Evolutionary conservation across 2,888 invertebrate genomes (phyloP).

Genomic region (Meliscaeva auricollis): DNA sequence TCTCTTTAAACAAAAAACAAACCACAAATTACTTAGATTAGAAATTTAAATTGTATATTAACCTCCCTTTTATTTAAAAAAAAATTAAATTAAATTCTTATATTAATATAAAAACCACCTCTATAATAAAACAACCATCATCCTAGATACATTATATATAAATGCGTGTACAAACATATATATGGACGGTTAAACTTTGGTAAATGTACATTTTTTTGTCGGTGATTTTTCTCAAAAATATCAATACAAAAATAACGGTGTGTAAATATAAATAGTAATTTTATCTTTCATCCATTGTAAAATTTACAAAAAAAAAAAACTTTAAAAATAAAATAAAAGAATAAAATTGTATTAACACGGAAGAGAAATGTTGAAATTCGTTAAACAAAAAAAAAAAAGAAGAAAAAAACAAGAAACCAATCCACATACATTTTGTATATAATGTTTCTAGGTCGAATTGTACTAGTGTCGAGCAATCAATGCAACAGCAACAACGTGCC

Average conservation of each 20-base stretch:
- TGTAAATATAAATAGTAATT: constrained; percentile 54
- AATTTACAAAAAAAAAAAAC: too few relatives aligned
- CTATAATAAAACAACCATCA: constrained; percentile 71
- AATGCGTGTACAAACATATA: constrained; percentile 82
- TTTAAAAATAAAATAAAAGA: constrained; percentile 34
- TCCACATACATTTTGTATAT: constrained; percentile 83
- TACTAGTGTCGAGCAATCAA: constrained; percentile 82
- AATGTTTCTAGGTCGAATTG: constrained; percentile 85
- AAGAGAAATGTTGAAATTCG: constrained; percentile 75
- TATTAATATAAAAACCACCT: too few relatives aligned
- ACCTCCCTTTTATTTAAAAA: constrained; percentile 25
- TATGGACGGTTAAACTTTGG: constrained; percentile 71
- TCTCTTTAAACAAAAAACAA: constrained; percentile 1
- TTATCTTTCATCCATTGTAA: constrained; percentile 17
- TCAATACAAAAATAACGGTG: constrained; percentile 44
- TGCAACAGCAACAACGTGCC: constrained; percentile 82
- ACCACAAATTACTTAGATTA: constrained; percentile 10
- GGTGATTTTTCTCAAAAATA: constrained; percentile 35
- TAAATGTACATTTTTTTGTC: constrained; percentile 56
- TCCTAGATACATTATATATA: constrained; percentile 83
- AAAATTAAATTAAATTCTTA: constrained; percentile 41
- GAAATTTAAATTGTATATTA: too few relatives aligned
- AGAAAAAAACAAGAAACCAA: constrained; percentile 69
- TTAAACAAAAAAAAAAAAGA: constrained; percentile 74
- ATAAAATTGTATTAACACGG: constrained; percentile 51